Percentiles rank a stretch among this genome's conserved stretches.
phyloP scores from a whole-genome alignment of 2,888 invertebrate genomes.

The Galerucella calmariensis region DNA sequence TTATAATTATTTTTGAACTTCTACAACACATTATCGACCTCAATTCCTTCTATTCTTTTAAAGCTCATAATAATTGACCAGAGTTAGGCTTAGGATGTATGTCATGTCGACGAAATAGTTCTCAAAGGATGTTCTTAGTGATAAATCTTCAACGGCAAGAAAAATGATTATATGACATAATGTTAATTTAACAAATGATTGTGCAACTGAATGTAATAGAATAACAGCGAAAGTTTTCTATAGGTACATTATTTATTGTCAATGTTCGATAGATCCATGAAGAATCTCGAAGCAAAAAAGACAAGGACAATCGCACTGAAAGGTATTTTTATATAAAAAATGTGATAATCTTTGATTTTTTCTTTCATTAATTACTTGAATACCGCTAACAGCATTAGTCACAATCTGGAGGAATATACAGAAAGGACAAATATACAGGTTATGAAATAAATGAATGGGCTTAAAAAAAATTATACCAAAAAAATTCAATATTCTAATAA shows the following conservation, averaged over 20 bases:
- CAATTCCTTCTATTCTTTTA: too few species aligned
- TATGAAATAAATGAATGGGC: too few species aligned
- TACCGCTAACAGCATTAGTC: background rate
- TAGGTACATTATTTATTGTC: conserved; percentile 40
- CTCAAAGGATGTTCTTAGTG: conserved; percentile 1
- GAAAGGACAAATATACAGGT: background rate
- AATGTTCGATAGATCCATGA: conserved; percentile 20
- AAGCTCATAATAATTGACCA: too few species aligned
- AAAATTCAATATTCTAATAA: too few species aligned
- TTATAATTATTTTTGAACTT: too few species aligned
- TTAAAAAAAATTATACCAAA: too few species aligned
- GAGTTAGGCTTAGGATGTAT: too few species aligned
- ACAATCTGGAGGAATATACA: background rate
- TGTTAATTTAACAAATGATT: conserved; percentile 38
- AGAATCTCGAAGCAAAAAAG: conserved; percentile 53
- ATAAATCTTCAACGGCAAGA: background rate
- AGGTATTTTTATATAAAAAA: conserved; percentile 13
- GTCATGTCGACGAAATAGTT: too few species aligned
- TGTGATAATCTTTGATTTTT: background rate
- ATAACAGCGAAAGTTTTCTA: conserved; percentile 41
- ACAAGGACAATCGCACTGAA: conserved; percentile 36
- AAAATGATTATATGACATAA: conserved; percentile 34
- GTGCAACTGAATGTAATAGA: conserved; percentile 32
- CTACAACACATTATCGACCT: too few species aligned
- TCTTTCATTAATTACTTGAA: background rate